Base-by-base conservation (phyloP, 2,888 invertebrate genomes). In the Nomada goodeniana region DNA sequence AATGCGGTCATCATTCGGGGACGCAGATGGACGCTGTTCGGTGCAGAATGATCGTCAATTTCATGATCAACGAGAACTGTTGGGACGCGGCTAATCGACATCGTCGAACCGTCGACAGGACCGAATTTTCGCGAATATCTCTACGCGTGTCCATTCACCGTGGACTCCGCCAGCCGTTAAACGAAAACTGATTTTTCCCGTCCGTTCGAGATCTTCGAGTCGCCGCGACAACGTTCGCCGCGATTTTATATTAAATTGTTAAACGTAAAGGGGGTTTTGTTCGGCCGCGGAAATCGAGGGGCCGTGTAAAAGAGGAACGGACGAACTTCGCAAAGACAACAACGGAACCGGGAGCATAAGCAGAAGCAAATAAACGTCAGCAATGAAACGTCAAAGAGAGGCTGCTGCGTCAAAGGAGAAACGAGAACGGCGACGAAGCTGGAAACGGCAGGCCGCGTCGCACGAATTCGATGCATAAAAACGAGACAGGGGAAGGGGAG, bases 381-480 rank as follows among this genome's bases (percentile, higher is more conserved):
- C 36, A 44, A 80, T 36, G 75, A 47, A 67, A 63, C 63, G 67
- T 75, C 67, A 68, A 71, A 63, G 70, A 42, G 63, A 23, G 29
- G 13, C 20, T 13, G 44, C 4, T 2, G 11, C 2, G n/a, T 36
- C 36, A 36, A 36, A 15, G 23, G 2, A 55, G 29, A 42, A 36
- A n/a, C 20, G 5, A 47, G 11, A 44, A 7, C 36, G 36, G 7
- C 36, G 50, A n/a, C 10, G 50, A 29, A 44, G 44, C 55, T 42
- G 11, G 60, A 23, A 47, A 23, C 18, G 59, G 26, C 64, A 61
- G 55, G 74, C 68, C 57, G 20, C 75, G 80, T 80, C 76, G 82
- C 69, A 75, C 70, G 84, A 87, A 85, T 89, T 88, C 89, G 84
- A 90, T 89, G 89, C 87, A 89, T 90, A 89, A 91, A 89, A 89